These are phyloP conservation scores for Drosophila fungiperda DNA, from an alignment of 2,888 invertebrate genomes.

Conservation along the genomic window DNA sequence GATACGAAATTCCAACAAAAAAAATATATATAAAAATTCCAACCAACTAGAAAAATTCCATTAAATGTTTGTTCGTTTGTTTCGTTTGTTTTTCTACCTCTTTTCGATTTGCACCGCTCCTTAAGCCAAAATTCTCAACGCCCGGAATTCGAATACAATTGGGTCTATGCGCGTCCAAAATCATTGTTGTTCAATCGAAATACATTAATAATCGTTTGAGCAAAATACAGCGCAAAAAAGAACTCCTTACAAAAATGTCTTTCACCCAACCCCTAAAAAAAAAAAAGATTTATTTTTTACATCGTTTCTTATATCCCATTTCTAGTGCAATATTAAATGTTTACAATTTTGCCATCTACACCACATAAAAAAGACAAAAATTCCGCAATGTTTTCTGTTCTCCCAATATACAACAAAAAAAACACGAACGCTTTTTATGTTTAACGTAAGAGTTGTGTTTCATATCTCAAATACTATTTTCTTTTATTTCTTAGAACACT, in stretches of 20 bases:
- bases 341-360: conserved; percentile 24
- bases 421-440: conserved; percentile 15
- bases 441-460: conserved; percentile 16
- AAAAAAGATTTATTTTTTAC: conserved; percentile 18
- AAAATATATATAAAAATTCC: not conserved
- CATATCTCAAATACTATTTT: conserved; percentile 14
- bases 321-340: conserved; percentile 73
- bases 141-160: conserved; percentile 81
- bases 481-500: conserved; percentile 26
- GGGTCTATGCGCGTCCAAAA: conserved; percentile 84
- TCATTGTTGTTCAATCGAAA: conserved; percentile 82
- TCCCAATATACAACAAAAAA: conserved; percentile 7
- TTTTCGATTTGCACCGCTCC: conserved; percentile 39
- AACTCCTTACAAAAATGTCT: conserved; percentile 17
- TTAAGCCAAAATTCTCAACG: conserved; percentile 65
- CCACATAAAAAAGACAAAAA: conserved; percentile 19
- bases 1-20: conserved; percentile 10
- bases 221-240: not conserved
- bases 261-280: conserved; percentile 16
- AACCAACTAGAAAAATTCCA: conserved; percentile 8
- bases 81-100: conserved; percentile 40
- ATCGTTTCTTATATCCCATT: conserved; percentile 29
- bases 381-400: conserved; percentile 7
- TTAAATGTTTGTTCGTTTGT: conserved; percentile 43
- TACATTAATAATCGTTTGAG: conserved; percentile 77